Conservation (phyloP, 2,797 vertebrate genomes). For the Pipistrellus nathusii region DNA sequence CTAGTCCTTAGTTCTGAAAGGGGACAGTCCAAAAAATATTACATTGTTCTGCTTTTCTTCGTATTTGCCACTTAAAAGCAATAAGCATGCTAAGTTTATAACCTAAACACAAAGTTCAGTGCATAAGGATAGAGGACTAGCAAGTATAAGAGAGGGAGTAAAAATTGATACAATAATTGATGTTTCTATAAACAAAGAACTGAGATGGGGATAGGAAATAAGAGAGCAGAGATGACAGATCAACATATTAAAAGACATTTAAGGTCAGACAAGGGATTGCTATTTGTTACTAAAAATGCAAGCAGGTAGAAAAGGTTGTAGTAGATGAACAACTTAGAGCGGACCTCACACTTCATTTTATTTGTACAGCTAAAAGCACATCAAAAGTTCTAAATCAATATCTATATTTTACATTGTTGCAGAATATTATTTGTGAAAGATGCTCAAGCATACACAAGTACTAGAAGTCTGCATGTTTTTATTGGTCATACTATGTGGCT, state of each 20-base stretch:
- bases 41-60: not conserved
- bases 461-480: slow-evolving; percentile 10
- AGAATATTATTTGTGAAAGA: slow-evolving; percentile 34
- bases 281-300: slow-evolving; percentile 59
- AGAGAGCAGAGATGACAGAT: not conserved
- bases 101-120: not conserved
- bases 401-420: slow-evolving; percentile 21
- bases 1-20: not conserved
- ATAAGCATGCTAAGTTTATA: not conserved
- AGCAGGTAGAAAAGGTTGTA: slow-evolving; percentile 23
- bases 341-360: slow-evolving; percentile 54
- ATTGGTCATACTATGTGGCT: not conserved
- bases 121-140: not conserved
- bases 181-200: slow-evolving; percentile 47
- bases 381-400: slow-evolving; percentile 61
- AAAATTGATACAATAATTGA: not conserved
- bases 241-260: slow-evolving; percentile 10
- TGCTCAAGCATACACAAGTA: not conserved
- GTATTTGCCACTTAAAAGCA: not conserved
- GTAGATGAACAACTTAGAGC: slow-evolving; percentile 42
- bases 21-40: not conserved
- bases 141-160: not conserved
- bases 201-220: slow-evolving; percentile 34
- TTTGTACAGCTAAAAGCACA: slow-evolving; percentile 41
- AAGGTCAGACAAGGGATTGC: slow-evolving; percentile 18